Evolutionary conservation across 1,140 invertebrate species (phyloP).

Genomic region (Drosophila mayri): DNA sequence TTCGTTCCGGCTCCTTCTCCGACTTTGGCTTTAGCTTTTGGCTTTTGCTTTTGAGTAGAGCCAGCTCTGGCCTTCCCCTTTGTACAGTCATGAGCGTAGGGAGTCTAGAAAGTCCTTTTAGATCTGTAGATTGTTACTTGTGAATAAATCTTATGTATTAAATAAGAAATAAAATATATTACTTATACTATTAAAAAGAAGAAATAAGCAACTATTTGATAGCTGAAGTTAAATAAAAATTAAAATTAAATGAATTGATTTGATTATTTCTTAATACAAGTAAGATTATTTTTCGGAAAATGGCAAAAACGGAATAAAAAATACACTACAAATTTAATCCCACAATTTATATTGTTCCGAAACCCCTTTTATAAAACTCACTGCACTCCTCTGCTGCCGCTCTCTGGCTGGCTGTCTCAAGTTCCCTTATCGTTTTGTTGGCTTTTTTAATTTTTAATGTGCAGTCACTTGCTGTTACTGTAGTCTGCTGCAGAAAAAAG

Average conservation of each 20-base stretch:
- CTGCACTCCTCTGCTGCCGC: not conserved
- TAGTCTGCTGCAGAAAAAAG: constrained; percentile 31
- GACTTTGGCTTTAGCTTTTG: constrained; percentile 55
- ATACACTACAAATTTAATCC: no score
- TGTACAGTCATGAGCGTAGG: constrained; percentile 1
- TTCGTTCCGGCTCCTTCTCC: constrained; percentile 20
- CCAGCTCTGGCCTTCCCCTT: constrained; percentile 14
- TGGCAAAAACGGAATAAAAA: not conserved
- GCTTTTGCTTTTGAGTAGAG: constrained; percentile 46
- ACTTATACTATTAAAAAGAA: not conserved
- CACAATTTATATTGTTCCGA: not conserved
- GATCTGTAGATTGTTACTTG: not conserved
- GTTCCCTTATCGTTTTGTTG: constrained; percentile 47
- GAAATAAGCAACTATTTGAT: no score
- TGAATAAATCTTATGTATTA: no score
- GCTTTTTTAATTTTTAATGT: constrained; percentile 82
- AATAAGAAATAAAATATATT: not conserved
- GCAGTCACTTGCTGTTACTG: constrained; percentile 66
- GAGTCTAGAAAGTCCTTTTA: not conserved
- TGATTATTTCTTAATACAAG: no score
- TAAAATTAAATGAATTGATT: no score
- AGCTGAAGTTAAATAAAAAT: no score
- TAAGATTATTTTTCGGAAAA: no score
- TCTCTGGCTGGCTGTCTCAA: constrained; percentile 18
- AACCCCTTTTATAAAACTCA: not conserved